phyloP scores from a whole-genome alignment of 35 echinoderm and acorn worm genomes.

The Lytechinus variegatus region DNA sequence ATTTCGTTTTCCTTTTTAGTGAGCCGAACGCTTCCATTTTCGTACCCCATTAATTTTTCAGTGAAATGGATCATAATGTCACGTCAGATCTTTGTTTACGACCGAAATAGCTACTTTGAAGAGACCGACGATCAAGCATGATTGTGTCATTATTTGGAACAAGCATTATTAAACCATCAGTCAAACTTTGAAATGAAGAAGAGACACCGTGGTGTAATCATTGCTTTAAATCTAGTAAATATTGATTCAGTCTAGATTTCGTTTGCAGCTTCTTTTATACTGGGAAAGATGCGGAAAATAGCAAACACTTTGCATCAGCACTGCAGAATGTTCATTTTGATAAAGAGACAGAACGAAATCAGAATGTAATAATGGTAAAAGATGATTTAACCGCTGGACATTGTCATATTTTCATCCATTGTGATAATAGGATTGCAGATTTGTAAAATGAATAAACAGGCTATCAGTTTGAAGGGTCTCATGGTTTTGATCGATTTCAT shows the following conservation, averaged over 20 bases:
- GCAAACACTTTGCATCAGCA: neutral
- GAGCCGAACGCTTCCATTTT: no score
- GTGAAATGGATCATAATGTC: neutral
- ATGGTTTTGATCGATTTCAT: no score
- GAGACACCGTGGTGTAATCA: neutral
- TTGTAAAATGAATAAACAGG: no score
- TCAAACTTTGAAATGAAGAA: neutral
- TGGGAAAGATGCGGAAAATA: neutral
- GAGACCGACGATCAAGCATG: neutral
- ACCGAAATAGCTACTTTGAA: neutral
- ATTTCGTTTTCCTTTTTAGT: no score
- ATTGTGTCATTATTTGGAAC: neutral
- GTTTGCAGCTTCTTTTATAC: neutral
- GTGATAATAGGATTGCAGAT: no score
- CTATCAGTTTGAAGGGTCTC: no score
- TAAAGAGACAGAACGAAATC: neutral
- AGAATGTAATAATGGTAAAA: neutral
- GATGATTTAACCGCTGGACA: no score
- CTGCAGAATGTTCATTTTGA: neutral
- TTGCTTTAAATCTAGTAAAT: neutral
- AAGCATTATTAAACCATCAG: neutral
- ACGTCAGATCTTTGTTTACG: neutral
- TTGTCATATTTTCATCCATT: no score
- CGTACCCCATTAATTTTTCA: no score
- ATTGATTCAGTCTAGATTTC: neutral